Percentiles rank a stretch among this genome's conserved stretches.
These are phyloP conservation scores for Drosophila paramelanica DNA, from an alignment of 2,888 invertebrate genomes.

Conservation along the genomic window DNA sequence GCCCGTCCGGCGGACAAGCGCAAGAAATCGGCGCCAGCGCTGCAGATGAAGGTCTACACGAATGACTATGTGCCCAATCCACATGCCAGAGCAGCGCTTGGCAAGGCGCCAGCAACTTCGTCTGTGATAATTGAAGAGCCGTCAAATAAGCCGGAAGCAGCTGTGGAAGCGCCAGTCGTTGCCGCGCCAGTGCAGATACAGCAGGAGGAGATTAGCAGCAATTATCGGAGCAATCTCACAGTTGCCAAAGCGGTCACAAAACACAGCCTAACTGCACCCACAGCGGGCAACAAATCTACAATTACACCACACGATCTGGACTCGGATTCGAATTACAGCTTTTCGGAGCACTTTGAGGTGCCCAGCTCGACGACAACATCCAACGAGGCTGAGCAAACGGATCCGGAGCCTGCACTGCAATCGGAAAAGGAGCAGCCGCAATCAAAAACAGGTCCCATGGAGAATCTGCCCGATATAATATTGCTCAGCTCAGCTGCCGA, in stretches of 20 bases:
- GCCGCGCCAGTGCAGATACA: slow-evolving; percentile 30
- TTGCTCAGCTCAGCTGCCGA: slow-evolving; percentile 48
- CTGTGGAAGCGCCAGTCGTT: not conserved
- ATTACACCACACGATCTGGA: slow-evolving; percentile 66
- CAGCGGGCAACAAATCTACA: not conserved
- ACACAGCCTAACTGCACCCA: not conserved
- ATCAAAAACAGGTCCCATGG: slow-evolving; percentile 61
- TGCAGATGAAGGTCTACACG: slow-evolving; percentile 16
- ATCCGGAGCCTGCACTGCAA: not conserved
- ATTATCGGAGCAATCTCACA: slow-evolving; percentile 40
- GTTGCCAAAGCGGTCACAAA: slow-evolving; percentile 2
- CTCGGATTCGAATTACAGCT: slow-evolving; percentile 85
- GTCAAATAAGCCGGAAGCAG: not conserved
- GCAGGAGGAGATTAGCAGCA: slow-evolving; percentile 35
- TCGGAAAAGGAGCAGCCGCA: not conserved
- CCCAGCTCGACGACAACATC: slow-evolving; percentile 47
- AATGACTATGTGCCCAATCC: slow-evolving; percentile 64
- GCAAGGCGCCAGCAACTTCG: not conserved
- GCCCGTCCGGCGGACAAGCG: slow-evolving; percentile 47
- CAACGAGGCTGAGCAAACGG: slow-evolving; percentile 5
- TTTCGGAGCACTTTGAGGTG: slow-evolving; percentile 83
- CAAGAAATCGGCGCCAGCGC: slow-evolving; percentile 4
- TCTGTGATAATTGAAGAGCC: slow-evolving; percentile 9
- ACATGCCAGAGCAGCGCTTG: slow-evolving; percentile 45
- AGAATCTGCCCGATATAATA: slow-evolving; percentile 81